Conservation (phyloP, 2,888 invertebrate species). For the Sinopyrophorus schimmeli region DNA sequence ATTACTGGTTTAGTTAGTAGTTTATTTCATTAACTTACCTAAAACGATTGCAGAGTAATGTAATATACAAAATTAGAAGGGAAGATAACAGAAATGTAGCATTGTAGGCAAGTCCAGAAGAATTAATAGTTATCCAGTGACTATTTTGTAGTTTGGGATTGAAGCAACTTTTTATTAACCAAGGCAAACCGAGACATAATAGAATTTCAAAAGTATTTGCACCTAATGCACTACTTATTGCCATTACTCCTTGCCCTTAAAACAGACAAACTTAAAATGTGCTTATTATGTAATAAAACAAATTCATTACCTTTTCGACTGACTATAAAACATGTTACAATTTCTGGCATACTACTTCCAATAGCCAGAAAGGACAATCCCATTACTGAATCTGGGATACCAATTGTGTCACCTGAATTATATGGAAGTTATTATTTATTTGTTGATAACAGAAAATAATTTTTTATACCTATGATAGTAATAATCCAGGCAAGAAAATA, state of each 20-base stretch:
- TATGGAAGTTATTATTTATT: slow-evolving; percentile 3
- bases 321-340: slow-evolving; percentile 77
- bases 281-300: background rate
- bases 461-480: slow-evolving; percentile 73
- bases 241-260: slow-evolving; percentile 72
- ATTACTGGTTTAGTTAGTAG: background rate
- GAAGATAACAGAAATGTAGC: slow-evolving; percentile 71
- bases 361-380: slow-evolving; percentile 79
- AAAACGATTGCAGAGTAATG: slow-evolving; percentile 66
- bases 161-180: slow-evolving; percentile 68
- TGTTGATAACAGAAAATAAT: background rate
- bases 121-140: slow-evolving; percentile 68
- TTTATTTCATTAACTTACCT: slow-evolving; percentile 35
- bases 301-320: slow-evolving; percentile 57
- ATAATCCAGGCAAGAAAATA: slow-evolving; percentile 81
- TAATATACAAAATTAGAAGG: slow-evolving; percentile 65
- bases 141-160: slow-evolving; percentile 60
- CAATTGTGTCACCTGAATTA: slow-evolving; percentile 69
- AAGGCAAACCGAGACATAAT: slow-evolving; percentile 72
- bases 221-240: slow-evolving; percentile 75
- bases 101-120: slow-evolving; percentile 71
- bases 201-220: slow-evolving; percentile 78
- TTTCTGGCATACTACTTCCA: slow-evolving; percentile 81
- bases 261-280: slow-evolving; percentile 24
- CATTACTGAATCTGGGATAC: slow-evolving; percentile 78